These are phyloP conservation scores for Brachionus plicatilis DNA, from an alignment of 1,140 invertebrate genomes.

Conservation along the genomic window DNA sequence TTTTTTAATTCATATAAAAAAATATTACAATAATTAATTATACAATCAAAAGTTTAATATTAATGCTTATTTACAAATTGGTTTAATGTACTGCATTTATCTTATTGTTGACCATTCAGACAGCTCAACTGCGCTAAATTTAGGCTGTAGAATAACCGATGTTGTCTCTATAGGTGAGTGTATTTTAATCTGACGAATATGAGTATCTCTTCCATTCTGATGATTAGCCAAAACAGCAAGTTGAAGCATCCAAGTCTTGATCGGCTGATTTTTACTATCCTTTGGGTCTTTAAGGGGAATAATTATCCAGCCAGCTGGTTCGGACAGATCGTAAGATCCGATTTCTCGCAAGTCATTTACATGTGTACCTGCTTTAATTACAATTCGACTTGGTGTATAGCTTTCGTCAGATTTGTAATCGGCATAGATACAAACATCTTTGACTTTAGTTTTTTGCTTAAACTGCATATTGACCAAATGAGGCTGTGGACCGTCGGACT, in stretches of 20 bases:
- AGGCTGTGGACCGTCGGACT: conserved; percentile 94
- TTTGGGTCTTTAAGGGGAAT: conserved; percentile 64
- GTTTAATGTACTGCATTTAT: neutral
- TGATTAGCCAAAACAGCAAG: conserved; percentile 77
- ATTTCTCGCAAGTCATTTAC: conserved; percentile 97
- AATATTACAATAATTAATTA: too few species aligned
- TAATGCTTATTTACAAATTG: too few species aligned
- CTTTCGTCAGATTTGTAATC: conserved; percentile 98
- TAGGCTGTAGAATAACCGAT: conserved; percentile 33
- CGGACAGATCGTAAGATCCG: conserved; percentile 84
- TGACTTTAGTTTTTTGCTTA: conserved; percentile 84
- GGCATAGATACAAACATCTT: conserved; percentile 90
- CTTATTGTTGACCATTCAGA: conserved; percentile 33
- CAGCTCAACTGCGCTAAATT: conserved; percentile 31
- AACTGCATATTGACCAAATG: conserved; percentile 98
- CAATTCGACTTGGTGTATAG: conserved; percentile 85
- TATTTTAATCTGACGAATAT: conserved; percentile 92
- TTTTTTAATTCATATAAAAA: neutral
- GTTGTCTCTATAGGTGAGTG: conserved; percentile 62
- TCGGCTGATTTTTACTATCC: conserved; percentile 30
- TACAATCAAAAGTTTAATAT: too few species aligned
- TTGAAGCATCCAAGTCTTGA: conserved; percentile 44
- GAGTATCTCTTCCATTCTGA: conserved; percentile 95
- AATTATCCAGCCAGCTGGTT: conserved; percentile 90
- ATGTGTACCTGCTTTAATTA: conserved; percentile 85